These are phyloP conservation scores for Gyps fulvus DNA, from an alignment of 2,113 vertebrate genomes.

Conservation along the genomic window DNA sequence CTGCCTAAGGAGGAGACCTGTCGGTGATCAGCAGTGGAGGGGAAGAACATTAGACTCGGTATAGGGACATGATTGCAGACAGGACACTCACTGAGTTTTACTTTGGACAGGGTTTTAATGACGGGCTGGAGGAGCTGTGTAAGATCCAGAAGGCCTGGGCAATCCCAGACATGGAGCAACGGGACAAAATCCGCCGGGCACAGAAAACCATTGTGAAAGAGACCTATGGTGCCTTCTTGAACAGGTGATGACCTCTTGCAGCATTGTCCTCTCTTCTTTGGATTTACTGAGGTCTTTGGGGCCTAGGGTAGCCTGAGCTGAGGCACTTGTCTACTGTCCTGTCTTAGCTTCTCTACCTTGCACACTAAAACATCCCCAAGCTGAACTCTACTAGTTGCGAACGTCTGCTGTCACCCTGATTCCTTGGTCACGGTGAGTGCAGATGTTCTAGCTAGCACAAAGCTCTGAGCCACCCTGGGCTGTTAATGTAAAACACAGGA, in stretches of 20 bases:
- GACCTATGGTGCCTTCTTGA: slow-evolving; percentile 85
- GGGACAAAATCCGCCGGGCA: slow-evolving; percentile 86
- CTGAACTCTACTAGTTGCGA: background rate
- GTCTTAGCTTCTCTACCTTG: background rate
- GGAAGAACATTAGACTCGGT: background rate
- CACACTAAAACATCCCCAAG: background rate
- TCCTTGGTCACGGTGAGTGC: background rate
- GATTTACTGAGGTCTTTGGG: background rate
- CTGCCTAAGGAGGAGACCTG: background rate
- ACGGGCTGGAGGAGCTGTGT: slow-evolving; percentile 92
- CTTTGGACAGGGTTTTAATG: slow-evolving; percentile 89
- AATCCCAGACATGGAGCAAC: slow-evolving; percentile 90
- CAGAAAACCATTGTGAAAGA: slow-evolving; percentile 91
- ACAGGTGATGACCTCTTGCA: slow-evolving; percentile 74
- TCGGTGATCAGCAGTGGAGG: background rate
- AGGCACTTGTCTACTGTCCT: background rate
- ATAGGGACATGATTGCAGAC: background rate
- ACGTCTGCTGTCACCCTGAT: background rate
- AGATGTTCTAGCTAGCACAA: background rate
- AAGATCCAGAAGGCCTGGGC: slow-evolving; percentile 98
- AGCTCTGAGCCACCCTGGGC: background rate
- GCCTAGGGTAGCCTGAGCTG: background rate
- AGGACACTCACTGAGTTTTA: background rate
- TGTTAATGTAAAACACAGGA: background rate
- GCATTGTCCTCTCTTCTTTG: background rate